Evolutionary conservation across 2,797 vertebrate species (phyloP), one percentile per base, ranked within the genome.

Genomic region (Zenarchopterus dispar): DNA sequence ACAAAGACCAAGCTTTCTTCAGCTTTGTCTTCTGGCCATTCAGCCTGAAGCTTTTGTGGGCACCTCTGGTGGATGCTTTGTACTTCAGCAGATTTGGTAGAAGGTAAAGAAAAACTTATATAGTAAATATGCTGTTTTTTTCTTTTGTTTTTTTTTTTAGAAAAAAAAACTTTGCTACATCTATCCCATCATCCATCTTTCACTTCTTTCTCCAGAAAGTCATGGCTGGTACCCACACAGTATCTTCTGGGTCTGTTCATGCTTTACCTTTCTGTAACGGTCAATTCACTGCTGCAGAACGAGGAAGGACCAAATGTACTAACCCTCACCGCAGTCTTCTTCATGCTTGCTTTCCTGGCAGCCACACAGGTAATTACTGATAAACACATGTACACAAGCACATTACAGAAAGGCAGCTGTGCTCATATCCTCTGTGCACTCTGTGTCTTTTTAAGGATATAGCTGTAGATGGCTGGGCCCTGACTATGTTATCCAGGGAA

Each of bases 21-120:
- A 99, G 98, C 87, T 95, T 99, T 16, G 98, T 99, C 39, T 99
- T 99, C 77, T 99, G 98, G 98, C 97, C 98, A 0, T 99, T 99
- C 81, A 99, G 98, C 50, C 93, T 99, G 51, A 99, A 99, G 78
- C 89, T 99, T 75, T 86, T 99, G 2, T 99, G 98, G 98, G 98
- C 98, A 0, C 98, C 98, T 0, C 85, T 99, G 79, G 98, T 99
- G 63, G 98, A 98, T 17, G 96, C 98, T 0, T 92, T 98, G 4
- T 99, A 98, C 88, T 70, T 95, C 57, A 93, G 87, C 75, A 89
- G 74, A 79, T 98, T 99, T 51, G 97, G 97, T 5, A 94, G 98
- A 73, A 96, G 96, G 89, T 93, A 80, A 74, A 78, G 62, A 4
- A 33, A 7, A 5, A 2, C 0, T 33, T 8, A 8, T 0, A 17